These are phyloP conservation scores for Patella pellucida DNA, from an alignment of 2,888 invertebrate species.

Conservation along the genomic window DNA sequence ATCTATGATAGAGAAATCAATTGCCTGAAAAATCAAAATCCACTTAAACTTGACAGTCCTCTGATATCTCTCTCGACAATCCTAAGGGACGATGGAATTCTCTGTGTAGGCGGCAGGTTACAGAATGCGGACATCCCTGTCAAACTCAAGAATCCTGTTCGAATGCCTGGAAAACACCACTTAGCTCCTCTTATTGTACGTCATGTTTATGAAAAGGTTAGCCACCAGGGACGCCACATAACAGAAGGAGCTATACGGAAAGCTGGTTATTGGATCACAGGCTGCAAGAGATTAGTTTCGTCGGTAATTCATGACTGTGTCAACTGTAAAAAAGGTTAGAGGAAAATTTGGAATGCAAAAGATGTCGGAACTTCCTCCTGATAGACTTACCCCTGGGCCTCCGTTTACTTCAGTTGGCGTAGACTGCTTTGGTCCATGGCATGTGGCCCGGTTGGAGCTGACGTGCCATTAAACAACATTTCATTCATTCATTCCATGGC, in stretches of 20 bases:
- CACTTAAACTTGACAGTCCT: not conserved
- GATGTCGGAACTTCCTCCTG: slow-evolving; percentile 37
- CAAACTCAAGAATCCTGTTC: slow-evolving; percentile 36
- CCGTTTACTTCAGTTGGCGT: slow-evolving; percentile 36
- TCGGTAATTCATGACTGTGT: slow-evolving; percentile 31
- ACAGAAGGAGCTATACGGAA: slow-evolving; percentile 35
- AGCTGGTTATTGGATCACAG: slow-evolving; percentile 36
- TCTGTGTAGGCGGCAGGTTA: slow-evolving; percentile 36
- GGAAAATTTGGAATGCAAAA: slow-evolving; percentile 26
- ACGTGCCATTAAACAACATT: too few relatives aligned
- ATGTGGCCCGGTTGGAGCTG: too few relatives aligned
- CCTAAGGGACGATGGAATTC: slow-evolving; percentile 21
- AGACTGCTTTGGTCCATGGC: slow-evolving; percentile 40
- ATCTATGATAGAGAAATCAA: slow-evolving; percentile 8
- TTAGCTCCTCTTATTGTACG: slow-evolving; percentile 27
- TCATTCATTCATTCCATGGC: too few relatives aligned
- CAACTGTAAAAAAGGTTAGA: slow-evolving; percentile 30
- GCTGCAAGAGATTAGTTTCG: slow-evolving; percentile 30
- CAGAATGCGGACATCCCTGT: slow-evolving; percentile 21
- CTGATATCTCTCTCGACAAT: slow-evolving; percentile 27
- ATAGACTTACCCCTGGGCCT: slow-evolving; percentile 29
- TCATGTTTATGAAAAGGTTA: slow-evolving; percentile 29
- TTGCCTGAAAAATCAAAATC: not conserved
- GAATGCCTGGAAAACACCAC: slow-evolving; percentile 36
- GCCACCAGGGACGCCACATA: slow-evolving; percentile 38